Conservation (phyloP, 2,888 invertebrate species). For the Teinopalpus imperialis region DNA sequence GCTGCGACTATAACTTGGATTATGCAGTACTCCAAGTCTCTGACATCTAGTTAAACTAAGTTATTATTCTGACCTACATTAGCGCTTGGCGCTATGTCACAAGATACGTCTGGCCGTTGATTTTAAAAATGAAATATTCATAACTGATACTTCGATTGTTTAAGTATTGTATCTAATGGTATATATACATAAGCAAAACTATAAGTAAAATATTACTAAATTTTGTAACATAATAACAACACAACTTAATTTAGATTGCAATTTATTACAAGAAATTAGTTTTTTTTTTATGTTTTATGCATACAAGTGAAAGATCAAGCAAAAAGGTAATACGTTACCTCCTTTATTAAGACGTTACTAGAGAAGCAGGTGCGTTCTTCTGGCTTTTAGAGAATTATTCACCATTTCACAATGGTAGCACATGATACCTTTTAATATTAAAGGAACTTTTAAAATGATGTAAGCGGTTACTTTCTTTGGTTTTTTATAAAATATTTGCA, state of each 20-base stretch:
- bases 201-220: too few relatives aligned
- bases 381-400: slow-evolving; percentile 25
- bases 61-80: slow-evolving; percentile 27
- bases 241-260: too few relatives aligned
- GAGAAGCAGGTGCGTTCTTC: slow-evolving; percentile 22
- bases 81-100: slow-evolving; percentile 13
- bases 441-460: slow-evolving; percentile 9
- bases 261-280: too few relatives aligned
- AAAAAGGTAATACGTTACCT: slow-evolving; percentile 14
- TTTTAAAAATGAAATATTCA: slow-evolving; percentile 23
- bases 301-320: slow-evolving; percentile 11
- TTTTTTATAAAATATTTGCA: too few relatives aligned
- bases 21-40: slow-evolving; percentile 19
- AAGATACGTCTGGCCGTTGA: slow-evolving; percentile 16
- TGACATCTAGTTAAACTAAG: slow-evolving; percentile 24
- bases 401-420: slow-evolving; percentile 21
- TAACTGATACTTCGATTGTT: slow-evolving; percentile 18
- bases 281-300: too few relatives aligned
- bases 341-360: slow-evolving; percentile 14
- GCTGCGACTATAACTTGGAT: slow-evolving; percentile 14
- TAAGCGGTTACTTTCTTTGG: neutral
- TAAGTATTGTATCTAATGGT: slow-evolving; percentile 16
- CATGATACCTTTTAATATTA: slow-evolving; percentile 25
- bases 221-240: too few relatives aligned
- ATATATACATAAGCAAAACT: too few relatives aligned